These are phyloP conservation scores for Stegodyphus mimosarum DNA, from an alignment of 1,140 invertebrate species.

Conservation along the genomic window DNA sequence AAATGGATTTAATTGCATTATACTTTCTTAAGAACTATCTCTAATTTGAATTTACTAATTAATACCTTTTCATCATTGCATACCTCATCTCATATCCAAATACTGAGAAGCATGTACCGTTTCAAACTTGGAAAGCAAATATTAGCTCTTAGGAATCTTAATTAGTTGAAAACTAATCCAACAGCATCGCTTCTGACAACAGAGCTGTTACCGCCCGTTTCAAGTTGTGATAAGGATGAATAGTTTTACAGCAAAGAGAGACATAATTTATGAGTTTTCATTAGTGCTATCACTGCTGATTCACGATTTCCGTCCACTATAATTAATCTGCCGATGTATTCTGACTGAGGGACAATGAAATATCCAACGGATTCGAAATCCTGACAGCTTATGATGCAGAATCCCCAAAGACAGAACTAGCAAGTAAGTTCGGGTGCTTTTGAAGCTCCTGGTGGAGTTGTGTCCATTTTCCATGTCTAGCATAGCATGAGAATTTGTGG, in stretches of 20 bases:
- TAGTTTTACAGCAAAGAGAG: conserved; percentile 10
- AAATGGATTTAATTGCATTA: too few relatives aligned
- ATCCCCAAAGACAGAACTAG: too few relatives aligned
- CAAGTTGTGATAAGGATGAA: conserved; percentile 31
- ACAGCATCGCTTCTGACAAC: background rate
- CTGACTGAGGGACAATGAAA: conserved; percentile 39
- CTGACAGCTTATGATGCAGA: conserved; percentile 9
- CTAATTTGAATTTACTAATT: too few relatives aligned
- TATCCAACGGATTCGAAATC: conserved; percentile 13
- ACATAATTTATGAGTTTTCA: conserved; percentile 49
- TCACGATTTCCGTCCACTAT: conserved; percentile 26
- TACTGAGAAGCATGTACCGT: too few relatives aligned
- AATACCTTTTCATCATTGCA: too few relatives aligned
- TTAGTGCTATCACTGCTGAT: conserved; percentile 21
- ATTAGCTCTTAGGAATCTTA: background rate
- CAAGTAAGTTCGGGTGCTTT: background rate
- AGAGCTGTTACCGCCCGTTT: conserved; percentile 12
- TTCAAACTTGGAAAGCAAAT: background rate
- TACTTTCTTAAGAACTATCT: too few relatives aligned
- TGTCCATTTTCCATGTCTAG: too few relatives aligned
- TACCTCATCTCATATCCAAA: too few relatives aligned
- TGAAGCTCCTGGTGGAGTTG: too few relatives aligned
- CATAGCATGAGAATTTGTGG: too few relatives aligned
- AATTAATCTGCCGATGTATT: conserved; percentile 44
- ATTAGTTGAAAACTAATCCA: conserved; percentile 25